Evolutionary conservation across 2,888 invertebrate genomes (phyloP).

Genomic region (Noctua janthina): DNA sequence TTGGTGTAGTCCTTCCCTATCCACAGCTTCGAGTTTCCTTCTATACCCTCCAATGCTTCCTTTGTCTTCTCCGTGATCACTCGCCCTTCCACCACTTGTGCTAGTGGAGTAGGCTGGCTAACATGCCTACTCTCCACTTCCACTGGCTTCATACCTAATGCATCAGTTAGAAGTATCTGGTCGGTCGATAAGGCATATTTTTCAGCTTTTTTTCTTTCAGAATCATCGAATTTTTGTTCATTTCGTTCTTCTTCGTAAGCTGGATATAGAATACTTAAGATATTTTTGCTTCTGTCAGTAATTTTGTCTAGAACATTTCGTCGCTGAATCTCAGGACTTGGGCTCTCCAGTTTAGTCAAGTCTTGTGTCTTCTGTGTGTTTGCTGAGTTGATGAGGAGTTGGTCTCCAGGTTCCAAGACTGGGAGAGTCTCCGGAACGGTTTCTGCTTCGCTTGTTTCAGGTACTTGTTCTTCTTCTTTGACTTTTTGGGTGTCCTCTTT

Average conservation of each 20-base stretch:
- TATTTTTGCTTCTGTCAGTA: slow-evolving; percentile 85
- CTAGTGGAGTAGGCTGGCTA: slow-evolving; percentile 81
- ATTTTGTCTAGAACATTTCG: slow-evolving; percentile 86
- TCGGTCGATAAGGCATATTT: slow-evolving; percentile 86
- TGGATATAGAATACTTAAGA: slow-evolving; percentile 87
- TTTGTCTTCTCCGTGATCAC: slow-evolving; percentile 83
- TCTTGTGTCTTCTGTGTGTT: slow-evolving; percentile 67
- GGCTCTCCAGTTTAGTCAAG: slow-evolving; percentile 65
- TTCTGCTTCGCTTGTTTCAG: slow-evolving; percentile 68
- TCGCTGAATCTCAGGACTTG: slow-evolving; percentile 79
- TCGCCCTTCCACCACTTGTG: slow-evolving; percentile 84
- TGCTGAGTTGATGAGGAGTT: slow-evolving; percentile 88
- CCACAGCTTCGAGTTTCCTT: slow-evolving; percentile 96
- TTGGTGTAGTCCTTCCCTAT: slow-evolving; percentile 99
- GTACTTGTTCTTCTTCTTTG: slow-evolving; percentile 58
- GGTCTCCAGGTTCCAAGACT: slow-evolving; percentile 92
- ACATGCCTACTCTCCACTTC: slow-evolving; percentile 70
- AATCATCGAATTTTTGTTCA: slow-evolving; percentile 86
- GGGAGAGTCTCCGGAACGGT: slow-evolving; percentile 83
- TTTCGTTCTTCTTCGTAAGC: slow-evolving; percentile 84
- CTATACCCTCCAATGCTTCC: slow-evolving; percentile 80
- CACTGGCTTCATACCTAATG: slow-evolving; percentile 70
- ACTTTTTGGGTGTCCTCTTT: slow-evolving; percentile 62
- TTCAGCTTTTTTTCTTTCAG: slow-evolving; percentile 86
- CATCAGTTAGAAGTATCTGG: slow-evolving; percentile 83